Conservation (phyloP, 2,113 vertebrate genomes). For the Aplodontia rufa region DNA sequence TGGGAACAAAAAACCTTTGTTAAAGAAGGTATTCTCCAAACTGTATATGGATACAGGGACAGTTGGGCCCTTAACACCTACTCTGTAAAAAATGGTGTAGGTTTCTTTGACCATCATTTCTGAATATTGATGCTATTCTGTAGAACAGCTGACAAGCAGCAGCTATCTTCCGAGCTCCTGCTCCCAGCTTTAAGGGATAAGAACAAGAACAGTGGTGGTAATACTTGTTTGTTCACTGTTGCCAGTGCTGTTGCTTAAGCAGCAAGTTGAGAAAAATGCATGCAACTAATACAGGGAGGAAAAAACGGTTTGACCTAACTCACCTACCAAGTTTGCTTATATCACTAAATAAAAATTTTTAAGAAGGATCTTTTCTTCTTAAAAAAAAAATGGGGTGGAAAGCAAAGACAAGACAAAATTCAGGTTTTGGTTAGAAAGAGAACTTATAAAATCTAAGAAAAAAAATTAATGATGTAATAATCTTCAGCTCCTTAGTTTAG, state of each 20-base stretch:
- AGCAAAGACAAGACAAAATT: slow-evolving; percentile 48
- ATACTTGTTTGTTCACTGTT: slow-evolving; percentile 53
- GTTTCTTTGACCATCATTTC: slow-evolving; percentile 16
- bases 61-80: not conserved
- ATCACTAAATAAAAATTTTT: not conserved
- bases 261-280: slow-evolving; percentile 62
- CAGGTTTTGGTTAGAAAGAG: slow-evolving; percentile 45
- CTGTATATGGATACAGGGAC: not conserved
- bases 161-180: not conserved
- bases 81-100: not conserved
- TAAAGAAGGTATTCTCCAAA: slow-evolving; percentile 10
- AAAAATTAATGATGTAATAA: slow-evolving; percentile 47
- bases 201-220: slow-evolving; percentile 21
- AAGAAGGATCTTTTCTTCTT: not conserved
- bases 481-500: slow-evolving; percentile 8
- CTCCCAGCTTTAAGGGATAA: slow-evolving; percentile 36
- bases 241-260: slow-evolving; percentile 36
- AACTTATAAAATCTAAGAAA: slow-evolving; percentile 26
- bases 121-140: slow-evolving; percentile 20
- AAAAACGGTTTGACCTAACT: slow-evolving; percentile 8
- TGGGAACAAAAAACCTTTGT: slow-evolving; percentile 29
- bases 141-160: slow-evolving; percentile 52
- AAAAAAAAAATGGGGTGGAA: slow-evolving; percentile 12
- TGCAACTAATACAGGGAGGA: not conserved
- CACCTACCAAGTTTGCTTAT: not conserved